Base-by-base conservation (phyloP, 2,888 invertebrate species). In the Phengaris arion region DNA sequence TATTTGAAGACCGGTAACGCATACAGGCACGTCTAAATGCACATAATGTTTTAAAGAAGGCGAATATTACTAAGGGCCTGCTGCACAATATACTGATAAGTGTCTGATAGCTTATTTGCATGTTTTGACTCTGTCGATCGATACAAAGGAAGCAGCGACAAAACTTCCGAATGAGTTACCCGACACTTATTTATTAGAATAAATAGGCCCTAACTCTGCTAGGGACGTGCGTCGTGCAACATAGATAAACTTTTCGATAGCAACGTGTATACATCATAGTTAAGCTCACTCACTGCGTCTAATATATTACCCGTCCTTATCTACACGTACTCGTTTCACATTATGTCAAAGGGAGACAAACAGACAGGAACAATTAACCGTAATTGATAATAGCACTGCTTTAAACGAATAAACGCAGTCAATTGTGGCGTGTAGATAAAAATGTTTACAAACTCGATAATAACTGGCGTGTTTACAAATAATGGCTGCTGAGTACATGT, bases 361-460 rank as follows among this genome's bases (percentile, higher is more conserved):
- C 51, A 52, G 52, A 64, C 64, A 35, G 72, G 22, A 52, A 35
- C 52, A 72, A 72, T 72, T 72, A 72, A 54, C 22, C 35, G 22
- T 72, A 72, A 72, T 72, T 72, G 72, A 54, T 54, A 72, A 72
- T 51, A 52, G 22, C 70, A 72, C 52, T 72, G 72, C 52, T 54
- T 52, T 52, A 52, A 70, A 70, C 70, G 51, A 72, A 72, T 72
- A 54, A 72, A 54, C 72, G 72, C 54, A 72, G 72, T 54, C 51
- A 52, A 72, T 72, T 54, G 72, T 72, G 35, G 52, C 72, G 52
- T 52, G 52, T 72, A 70, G 48, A 48, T 70, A 70, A 70, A 48
- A 70, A 51, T 70, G 70, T 70, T 64, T 64, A 64, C 64, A 64
- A 64, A 45, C 64, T 64, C 64, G 35, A 64, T 64, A 64, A 64